phyloP scores from a whole-genome alignment of 2,888 invertebrate species.

The Andrena trimmerana region DNA sequence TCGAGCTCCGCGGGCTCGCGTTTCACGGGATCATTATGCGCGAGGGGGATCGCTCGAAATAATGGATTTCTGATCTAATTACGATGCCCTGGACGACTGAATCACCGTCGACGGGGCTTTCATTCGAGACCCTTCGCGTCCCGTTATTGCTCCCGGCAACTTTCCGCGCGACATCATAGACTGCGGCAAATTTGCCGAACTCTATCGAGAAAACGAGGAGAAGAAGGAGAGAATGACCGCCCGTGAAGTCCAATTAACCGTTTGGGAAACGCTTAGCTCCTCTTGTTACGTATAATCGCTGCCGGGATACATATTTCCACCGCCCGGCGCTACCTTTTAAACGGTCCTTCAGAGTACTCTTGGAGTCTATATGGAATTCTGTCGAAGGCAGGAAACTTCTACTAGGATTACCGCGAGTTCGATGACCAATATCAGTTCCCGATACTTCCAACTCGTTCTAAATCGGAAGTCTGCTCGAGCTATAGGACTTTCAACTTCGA shows the following conservation, averaged over 20 bases:
- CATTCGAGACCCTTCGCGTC: not conserved
- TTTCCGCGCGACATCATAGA: slow-evolving; percentile 30
- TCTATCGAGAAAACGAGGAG: not conserved
- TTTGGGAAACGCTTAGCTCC: not conserved
- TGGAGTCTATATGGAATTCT: not conserved
- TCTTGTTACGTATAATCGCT: not conserved
- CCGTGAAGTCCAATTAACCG: slow-evolving; percentile 14
- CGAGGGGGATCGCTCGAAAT: slow-evolving; percentile 11
- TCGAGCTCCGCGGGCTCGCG: not conserved
- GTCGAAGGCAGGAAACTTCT: not conserved
- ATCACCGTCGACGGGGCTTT: not conserved
- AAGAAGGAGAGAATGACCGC: not conserved
- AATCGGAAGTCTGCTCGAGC: slow-evolving; percentile 9
- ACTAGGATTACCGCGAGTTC: not conserved
- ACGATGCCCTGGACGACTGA: not conserved
- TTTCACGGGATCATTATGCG: slow-evolving; percentile 25
- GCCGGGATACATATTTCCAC: not conserved
- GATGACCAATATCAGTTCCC: slow-evolving; percentile 7
- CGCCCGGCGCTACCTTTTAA: not conserved
- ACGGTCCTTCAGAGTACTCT: not conserved
- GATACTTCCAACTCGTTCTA: not conserved
- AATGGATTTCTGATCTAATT: slow-evolving; percentile 51
- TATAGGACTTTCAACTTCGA: slow-evolving; percentile 8
- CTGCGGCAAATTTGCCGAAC: slow-evolving; percentile 7
- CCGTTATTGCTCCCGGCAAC: slow-evolving; percentile 23